A percentile compares a stretch with the other conserved stretches of the same genome.
Evolutionary conservation across 2,797 vertebrate genomes (phyloP).

Genomic region (Sebastes goodei): DNA sequence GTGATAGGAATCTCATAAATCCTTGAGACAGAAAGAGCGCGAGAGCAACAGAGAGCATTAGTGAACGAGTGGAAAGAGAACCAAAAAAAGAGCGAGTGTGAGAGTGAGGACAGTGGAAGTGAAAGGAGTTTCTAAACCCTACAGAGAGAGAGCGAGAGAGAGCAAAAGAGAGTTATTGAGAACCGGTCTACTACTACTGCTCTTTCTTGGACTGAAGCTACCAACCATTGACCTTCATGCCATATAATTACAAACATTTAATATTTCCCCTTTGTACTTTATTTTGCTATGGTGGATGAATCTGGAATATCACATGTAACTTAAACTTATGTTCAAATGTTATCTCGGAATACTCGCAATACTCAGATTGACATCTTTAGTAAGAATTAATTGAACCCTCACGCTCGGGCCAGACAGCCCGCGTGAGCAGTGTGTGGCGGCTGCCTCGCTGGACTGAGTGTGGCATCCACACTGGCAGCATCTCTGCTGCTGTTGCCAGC

Average conservation of each 20-base stretch:
- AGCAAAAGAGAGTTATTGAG: background rate
- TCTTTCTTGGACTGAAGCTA: background rate
- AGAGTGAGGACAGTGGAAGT: background rate
- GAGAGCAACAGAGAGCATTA: background rate
- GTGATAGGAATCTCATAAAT: conserved; percentile 6
- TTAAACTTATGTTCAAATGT: too few species aligned
- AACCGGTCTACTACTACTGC: background rate
- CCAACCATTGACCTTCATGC: background rate
- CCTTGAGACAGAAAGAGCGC: background rate
- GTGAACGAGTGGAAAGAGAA: background rate
- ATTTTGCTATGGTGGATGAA: background rate
- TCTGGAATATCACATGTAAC: too few species aligned
- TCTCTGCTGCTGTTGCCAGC: too few species aligned
- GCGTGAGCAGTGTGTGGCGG: too few species aligned
- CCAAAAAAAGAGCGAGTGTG: background rate
- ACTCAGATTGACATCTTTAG: too few species aligned
- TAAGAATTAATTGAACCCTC: too few species aligned
- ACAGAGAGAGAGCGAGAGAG: background rate
- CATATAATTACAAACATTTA: background rate
- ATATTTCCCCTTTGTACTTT: background rate
- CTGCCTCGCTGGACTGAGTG: rapidly evolving
- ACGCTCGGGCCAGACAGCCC: too few species aligned
- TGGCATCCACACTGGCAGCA: too few species aligned
- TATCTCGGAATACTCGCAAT: too few species aligned
- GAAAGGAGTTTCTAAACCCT: rapidly evolving